Conservation (phyloP, 2,797 vertebrate species). For the Trematomus bernacchii region DNA sequence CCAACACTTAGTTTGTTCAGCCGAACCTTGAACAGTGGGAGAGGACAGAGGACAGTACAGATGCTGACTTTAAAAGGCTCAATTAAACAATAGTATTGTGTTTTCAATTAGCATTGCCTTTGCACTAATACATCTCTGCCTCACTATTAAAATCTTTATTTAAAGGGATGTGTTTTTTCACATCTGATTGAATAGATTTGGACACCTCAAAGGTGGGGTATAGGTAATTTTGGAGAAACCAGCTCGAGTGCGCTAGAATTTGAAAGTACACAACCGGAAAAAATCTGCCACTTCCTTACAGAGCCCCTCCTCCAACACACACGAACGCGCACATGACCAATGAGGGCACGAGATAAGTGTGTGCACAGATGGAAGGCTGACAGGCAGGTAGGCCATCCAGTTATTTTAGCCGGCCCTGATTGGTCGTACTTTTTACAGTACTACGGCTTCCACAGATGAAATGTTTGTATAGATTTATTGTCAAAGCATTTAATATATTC, state of each 20-base stretch:
- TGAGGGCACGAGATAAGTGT: too few relatives aligned
- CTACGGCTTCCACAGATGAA: too few relatives aligned
- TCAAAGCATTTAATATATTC: neutral
- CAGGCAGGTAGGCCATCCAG: too few relatives aligned
- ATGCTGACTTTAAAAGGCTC: constrained; percentile 23
- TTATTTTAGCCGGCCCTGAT: too few relatives aligned
- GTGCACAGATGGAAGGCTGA: too few relatives aligned
- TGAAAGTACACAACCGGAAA: too few relatives aligned
- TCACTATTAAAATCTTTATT: constrained; percentile 12
- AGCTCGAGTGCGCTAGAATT: too few relatives aligned
- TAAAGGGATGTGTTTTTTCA: constrained; percentile 25
- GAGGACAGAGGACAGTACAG: neutral
- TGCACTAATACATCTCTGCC: constrained; percentile 27
- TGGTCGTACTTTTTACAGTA: too few relatives aligned
- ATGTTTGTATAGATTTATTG: neutral
- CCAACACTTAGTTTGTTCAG: constrained; percentile 17
- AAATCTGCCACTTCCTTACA: too few relatives aligned
- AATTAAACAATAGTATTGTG: constrained; percentile 31
- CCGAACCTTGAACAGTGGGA: neutral
- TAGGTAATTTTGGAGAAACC: too few relatives aligned
- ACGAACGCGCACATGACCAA: too few relatives aligned
- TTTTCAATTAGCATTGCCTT: constrained; percentile 31
- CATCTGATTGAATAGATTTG: neutral
- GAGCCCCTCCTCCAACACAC: too few relatives aligned
- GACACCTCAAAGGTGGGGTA: neutral